Base-by-base conservation (phyloP, 2,888 invertebrate genomes). In the Calliphora vomitoria region DNA sequence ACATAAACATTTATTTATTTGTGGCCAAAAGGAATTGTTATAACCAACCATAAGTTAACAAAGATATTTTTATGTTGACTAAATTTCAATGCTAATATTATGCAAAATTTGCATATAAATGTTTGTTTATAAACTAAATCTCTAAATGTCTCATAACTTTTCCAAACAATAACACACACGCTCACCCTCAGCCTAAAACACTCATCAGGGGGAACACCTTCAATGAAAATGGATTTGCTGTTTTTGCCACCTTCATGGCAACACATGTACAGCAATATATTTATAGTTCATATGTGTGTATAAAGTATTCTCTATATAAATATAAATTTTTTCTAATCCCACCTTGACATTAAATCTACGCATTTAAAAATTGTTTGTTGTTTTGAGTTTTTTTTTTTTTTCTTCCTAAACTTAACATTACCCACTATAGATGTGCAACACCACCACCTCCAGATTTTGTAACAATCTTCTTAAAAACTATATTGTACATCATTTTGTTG, bases 321-420 rank as follows among this genome's bases (percentile, higher is more conserved):
- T 84, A 88, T 88, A 90, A 87, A 90, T 87, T 89, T 35, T 89
- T 89, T 88, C 89, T 90, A 91, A 90, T 87, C 89, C 90, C 91
- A 90, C 90, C 91, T 90, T 91, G 90, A 90, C 90, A 90, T 90
- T 90, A 89, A 90, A 90, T 89, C 89, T 90, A 90, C 90, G 90
- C 90, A 90, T 90, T 90, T 89, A 90, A 89, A 89, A 88, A 72
- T 53, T 68, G 10, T 85, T 69, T 80, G 58, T 15, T 71, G 58
- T 66, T 75, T 20, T 44, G 25, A 25, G 25, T 25, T 25, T 47
- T 72, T 76, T 64, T 64, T 35, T 47, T 4, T 55, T 68, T 76
- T 64, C 53, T 76, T 64, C 53, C 62, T 60, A 74, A 62, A 60
- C 75, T 50, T 74, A 75, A 87, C 87, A 76, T 87, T 87, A 87